Conservation (phyloP, 2,797 vertebrate species). For the Sitta carolinensis region DNA sequence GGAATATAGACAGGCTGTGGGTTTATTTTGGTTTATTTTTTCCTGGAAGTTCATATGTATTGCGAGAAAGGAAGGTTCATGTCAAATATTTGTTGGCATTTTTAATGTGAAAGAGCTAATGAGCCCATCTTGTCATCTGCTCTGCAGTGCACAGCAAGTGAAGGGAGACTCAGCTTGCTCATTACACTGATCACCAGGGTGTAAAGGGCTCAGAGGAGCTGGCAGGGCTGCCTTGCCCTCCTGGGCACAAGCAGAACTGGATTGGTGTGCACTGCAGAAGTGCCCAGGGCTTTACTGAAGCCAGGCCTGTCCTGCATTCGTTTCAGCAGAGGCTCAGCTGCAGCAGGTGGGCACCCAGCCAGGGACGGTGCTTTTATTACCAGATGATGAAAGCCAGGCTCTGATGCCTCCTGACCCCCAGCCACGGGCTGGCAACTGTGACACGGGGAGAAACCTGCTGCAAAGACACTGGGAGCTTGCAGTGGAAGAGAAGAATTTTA, state of each 20-base stretch:
- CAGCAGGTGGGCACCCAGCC: background rate
- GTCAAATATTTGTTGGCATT: background rate
- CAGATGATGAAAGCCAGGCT: background rate
- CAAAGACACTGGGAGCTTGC: background rate
- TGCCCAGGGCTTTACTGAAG: background rate
- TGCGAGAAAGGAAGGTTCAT: background rate
- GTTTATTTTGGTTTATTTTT: background rate
- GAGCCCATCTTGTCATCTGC: background rate
- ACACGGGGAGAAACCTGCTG: background rate
- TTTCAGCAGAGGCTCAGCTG: background rate
- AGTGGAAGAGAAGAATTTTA: background rate
- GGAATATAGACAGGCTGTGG: background rate
- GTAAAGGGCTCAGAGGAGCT: background rate
- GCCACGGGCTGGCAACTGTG: background rate
- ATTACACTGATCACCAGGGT: background rate
- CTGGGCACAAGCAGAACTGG: background rate
- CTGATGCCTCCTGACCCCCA: background rate
- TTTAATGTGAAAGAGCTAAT: background rate
- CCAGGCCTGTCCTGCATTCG: background rate
- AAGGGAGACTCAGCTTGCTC: background rate
- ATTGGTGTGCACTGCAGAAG: background rate
- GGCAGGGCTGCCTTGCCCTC: background rate
- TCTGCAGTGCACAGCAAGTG: accelerated
- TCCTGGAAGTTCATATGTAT: background rate
- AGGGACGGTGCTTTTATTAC: background rate